Evolutionary conservation across 2,797 vertebrate genomes (phyloP).

Genomic region (Chrysocyon brachyurus): DNA sequence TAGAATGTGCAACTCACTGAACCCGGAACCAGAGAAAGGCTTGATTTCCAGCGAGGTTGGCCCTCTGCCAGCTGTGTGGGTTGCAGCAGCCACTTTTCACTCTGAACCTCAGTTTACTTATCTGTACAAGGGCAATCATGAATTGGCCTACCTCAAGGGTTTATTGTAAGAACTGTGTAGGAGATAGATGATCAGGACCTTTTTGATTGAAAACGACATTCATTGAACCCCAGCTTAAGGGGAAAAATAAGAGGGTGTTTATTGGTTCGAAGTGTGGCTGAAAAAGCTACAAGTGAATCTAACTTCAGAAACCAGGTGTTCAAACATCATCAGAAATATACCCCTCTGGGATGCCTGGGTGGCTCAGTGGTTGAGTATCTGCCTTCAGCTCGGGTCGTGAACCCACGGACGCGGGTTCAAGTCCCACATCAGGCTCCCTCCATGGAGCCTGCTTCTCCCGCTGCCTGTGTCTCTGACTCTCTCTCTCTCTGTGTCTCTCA

Average conservation of each 20-base stretch:
- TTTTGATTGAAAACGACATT: not conserved
- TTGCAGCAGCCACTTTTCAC: not conserved
- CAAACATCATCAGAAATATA: not conserved
- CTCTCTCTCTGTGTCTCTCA: no score
- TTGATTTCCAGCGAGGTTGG: not conserved
- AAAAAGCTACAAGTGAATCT: not conserved
- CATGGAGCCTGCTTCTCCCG: no score
- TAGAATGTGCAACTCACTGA: not conserved
- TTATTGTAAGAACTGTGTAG: not conserved
- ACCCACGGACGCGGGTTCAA: no score
- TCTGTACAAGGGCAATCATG: not conserved
- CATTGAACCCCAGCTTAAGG: not conserved
- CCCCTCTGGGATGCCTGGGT: no score
- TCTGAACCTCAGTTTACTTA: not conserved
- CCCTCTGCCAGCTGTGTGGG: not conserved
- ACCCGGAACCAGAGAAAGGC: not conserved
- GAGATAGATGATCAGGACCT: not conserved
- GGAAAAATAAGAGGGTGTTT: not conserved
- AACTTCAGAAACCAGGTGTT: not conserved
- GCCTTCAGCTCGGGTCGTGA: no score
- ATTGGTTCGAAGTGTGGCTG: not conserved
- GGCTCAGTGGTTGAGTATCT: no score
- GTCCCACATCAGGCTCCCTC: no score
- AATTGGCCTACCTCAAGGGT: not conserved
- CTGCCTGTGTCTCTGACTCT: no score